phyloP scores from a whole-genome alignment of 2,113 vertebrate species.

The Poecile atricapillus region DNA sequence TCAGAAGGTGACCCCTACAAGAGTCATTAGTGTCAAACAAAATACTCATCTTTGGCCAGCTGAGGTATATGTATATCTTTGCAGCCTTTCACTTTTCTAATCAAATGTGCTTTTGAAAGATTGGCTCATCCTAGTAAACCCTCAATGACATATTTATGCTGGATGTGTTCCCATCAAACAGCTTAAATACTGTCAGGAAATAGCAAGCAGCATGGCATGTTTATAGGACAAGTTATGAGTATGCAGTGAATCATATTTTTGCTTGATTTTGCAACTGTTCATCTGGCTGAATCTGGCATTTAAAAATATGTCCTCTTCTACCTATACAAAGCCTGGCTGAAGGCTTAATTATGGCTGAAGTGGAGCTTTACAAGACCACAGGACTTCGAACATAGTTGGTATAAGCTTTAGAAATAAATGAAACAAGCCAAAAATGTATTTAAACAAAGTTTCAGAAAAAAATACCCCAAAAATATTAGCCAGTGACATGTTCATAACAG shows the following conservation, averaged over 20 bases:
- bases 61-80: background rate
- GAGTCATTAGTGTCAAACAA: background rate
- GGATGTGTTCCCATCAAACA: background rate
- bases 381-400: background rate
- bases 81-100: background rate
- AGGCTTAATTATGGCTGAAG: background rate
- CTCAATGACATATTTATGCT: background rate
- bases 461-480: background rate
- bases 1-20: background rate
- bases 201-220: background rate
- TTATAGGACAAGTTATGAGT: constrained; percentile 3
- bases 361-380: background rate
- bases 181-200: background rate
- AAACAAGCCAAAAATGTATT: background rate
- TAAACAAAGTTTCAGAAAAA: background rate
- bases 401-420: background rate
- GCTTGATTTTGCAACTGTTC: background rate
- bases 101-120: background rate
- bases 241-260: background rate
- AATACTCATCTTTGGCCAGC: background rate
- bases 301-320: background rate
- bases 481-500: background rate
- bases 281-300: background rate
- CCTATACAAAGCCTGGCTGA: background rate
- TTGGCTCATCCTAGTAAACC: background rate